Evolutionary conservation across 2,888 invertebrate genomes (phyloP).

Genomic region (Apotomis betuletana): DNA sequence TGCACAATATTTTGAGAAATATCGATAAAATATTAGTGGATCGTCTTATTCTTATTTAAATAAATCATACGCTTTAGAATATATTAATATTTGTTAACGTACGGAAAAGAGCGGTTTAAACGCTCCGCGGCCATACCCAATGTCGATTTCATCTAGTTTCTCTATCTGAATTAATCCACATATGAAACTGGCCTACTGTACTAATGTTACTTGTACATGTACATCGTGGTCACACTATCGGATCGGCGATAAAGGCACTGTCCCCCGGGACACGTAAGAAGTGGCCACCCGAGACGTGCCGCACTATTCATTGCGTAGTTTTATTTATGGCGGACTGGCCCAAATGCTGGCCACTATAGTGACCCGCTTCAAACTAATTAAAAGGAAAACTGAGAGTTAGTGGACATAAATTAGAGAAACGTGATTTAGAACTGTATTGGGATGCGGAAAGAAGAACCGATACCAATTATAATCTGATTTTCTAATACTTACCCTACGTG

Average conservation of each 20-base stretch:
- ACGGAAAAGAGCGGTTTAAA: no score
- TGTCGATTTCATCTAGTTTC: no score
- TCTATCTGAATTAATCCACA: no score
- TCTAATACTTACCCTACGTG: no score
- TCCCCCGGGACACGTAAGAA: constrained; percentile 35
- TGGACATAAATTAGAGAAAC: constrained; percentile 4
- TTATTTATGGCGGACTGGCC: constrained; percentile 21
- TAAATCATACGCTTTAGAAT: no score
- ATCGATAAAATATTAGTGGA: no score
- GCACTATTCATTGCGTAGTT: constrained; percentile 23
- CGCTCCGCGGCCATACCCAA: no score
- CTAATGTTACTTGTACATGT: not conserved
- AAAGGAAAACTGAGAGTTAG: constrained; percentile 24
- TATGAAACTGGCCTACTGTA: constrained; percentile 13
- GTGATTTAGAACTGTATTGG: not conserved
- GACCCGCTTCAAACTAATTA: constrained; percentile 32
- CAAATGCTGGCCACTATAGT: constrained; percentile 12
- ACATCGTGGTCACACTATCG: constrained; percentile 30
- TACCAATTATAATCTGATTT: no score
- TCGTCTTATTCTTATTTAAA: no score
- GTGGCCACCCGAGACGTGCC: constrained; percentile 36
- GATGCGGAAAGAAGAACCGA: not conserved
- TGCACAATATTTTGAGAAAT: no score
- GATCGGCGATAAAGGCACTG: constrained; percentile 27
- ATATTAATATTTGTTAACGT: no score